Evolutionary conservation across 64 coral and sea anemone genomes (phyloP).

Genomic region (Catalaphyllia jardinei): DNA sequence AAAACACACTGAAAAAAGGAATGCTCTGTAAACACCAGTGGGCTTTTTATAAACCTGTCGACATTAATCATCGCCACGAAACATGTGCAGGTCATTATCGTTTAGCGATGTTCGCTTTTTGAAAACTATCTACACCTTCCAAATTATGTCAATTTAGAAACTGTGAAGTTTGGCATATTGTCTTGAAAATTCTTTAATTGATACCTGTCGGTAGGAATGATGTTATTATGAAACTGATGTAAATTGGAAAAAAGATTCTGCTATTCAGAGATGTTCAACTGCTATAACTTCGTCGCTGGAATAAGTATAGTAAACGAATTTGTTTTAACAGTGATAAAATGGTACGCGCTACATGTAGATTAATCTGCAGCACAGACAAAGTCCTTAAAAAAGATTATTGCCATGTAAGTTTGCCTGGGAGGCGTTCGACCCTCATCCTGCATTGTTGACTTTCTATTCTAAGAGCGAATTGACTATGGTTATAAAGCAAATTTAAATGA

Average conservation of each 20-base stretch:
- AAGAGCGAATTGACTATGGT: conserved; percentile 10
- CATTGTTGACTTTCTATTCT: conserved; percentile 3
- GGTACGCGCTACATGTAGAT: background rate
- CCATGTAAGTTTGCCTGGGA: background rate
- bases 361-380: background rate
- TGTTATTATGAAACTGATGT: background rate
- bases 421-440: background rate
- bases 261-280: background rate
- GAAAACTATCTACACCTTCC: background rate
- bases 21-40: background rate
- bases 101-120: background rate
- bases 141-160: background rate
- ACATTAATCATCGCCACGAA: background rate
- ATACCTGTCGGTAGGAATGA: background rate
- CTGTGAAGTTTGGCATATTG: background rate
- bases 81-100: background rate
- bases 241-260: background rate
- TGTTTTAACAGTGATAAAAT: background rate
- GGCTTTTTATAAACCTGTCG: background rate
- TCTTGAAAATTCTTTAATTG: background rate
- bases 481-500: background rate
- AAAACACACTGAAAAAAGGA: background rate
- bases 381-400: background rate
- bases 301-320: background rate
- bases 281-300: background rate